Conservation (phyloP, 2,888 invertebrate genomes). For the Lithophane ornitopus region DNA sequence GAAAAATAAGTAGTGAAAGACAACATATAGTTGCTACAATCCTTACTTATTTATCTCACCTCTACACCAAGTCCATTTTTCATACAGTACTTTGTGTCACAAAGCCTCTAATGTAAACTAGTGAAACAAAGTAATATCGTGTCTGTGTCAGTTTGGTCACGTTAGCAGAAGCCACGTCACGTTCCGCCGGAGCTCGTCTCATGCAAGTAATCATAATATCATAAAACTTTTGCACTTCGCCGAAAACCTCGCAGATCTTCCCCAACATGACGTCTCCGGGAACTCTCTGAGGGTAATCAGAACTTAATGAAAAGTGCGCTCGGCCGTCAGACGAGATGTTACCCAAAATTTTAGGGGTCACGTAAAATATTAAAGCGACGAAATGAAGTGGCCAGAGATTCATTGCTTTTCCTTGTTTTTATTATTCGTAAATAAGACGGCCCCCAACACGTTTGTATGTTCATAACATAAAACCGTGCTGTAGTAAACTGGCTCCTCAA, state of each 20-base stretch:
- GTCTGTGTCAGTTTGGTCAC: conserved; percentile 65
- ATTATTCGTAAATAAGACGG: conserved; percentile 89
- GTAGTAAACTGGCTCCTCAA: conserved; percentile 84
- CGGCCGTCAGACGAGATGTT: conserved; percentile 79
- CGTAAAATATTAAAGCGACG: conserved; percentile 90
- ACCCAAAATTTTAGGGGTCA: conserved; percentile 89
- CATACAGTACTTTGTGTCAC: conserved; percentile 21
- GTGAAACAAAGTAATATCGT: conserved; percentile 65
- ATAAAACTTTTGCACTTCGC: conserved; percentile 90
- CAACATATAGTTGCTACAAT: background rate
- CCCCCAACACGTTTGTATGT: conserved; percentile 83
- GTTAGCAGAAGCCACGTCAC: conserved; percentile 72
- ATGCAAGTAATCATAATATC: conserved; percentile 89
- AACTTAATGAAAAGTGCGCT: conserved; percentile 90
- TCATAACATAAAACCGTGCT: conserved; percentile 87
- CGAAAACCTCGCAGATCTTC: conserved; percentile 83
- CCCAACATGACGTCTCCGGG: conserved; percentile 81
- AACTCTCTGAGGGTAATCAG: conserved; percentile 87
- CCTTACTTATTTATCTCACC: conserved; percentile 10
- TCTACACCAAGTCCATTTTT: conserved; percentile 15
- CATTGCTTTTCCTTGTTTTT: conserved; percentile 90
- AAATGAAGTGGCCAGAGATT: conserved; percentile 90
- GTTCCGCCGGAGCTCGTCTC: conserved; percentile 78
- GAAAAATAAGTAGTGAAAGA: background rate
- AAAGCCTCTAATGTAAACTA: conserved; percentile 28